Base-by-base conservation (phyloP, 2,113 vertebrate species). In the Sinocyclocheilus anshuiensis region DNA sequence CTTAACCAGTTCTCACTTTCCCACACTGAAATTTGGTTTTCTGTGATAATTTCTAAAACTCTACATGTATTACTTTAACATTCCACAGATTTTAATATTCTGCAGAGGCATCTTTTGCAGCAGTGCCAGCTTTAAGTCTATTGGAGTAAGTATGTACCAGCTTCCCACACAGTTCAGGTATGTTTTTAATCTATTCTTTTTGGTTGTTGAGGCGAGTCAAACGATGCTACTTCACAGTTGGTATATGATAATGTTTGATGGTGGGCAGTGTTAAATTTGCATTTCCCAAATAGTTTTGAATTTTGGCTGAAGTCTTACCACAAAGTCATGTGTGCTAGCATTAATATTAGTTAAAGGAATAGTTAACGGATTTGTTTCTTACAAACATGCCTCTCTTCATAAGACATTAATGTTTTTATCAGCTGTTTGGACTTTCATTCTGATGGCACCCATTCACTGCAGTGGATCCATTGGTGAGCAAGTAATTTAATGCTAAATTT, bases 91-190 rank as follows among this genome's bases (percentile, higher is more conserved):
- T 75, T 48, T 15, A 48, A 76, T 26, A 48, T 76, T 76, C 72
- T 26, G n/a, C 72, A 76, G 42, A 75, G n/a, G 12, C 48, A 20
- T 33, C 8, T 55, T 55, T 39, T 72, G 33, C 69, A 72, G 33
- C 69, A 39, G 29, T 65, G 61, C 61, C 61, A 65, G n/a, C 24
- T 67, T 67, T 33, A 72, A 39, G 33, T 39, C 33, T 36, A 4
- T 77, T 55, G 6, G 22, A 42, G 5, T 24, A 24, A 45, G 22
- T 24, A 4, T 77, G 50, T 55, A 55, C 26, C 76, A 77, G n/a
- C 50, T 77, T 77, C 76, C 76, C 50, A 77, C 76, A 55, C 76
- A 55, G 76, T 77, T 77, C 74, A 76, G 74, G n/a, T 76, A 76
- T 76, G 74, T 76, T 76, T 72, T 50, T 76, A 24, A 13, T 76